Evolutionary conservation across 2,797 vertebrate species (phyloP).

Genomic region (Paratrypauchen microcephalus): DNA sequence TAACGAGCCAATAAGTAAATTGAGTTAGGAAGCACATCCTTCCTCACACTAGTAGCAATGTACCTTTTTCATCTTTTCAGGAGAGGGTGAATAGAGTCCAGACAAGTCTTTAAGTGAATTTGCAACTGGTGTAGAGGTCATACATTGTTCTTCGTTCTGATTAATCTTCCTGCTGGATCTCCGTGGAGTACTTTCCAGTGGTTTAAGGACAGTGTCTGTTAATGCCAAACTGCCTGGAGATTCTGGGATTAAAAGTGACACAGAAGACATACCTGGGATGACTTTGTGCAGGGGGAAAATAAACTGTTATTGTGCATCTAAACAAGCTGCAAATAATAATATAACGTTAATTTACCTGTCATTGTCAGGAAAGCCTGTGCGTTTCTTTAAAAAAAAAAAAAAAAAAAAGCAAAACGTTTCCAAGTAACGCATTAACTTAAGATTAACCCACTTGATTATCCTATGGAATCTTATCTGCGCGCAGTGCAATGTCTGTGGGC

Average conservation of each 20-base stretch:
- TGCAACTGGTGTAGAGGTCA: too few relatives aligned
- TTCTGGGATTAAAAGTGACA: too few relatives aligned
- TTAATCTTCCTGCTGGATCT: too few relatives aligned
- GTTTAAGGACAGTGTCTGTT: too few relatives aligned
- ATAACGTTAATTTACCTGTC: slow-evolving; percentile 5
- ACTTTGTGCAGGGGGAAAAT: too few relatives aligned
- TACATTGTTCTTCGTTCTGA: too few relatives aligned
- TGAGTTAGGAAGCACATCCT: too few relatives aligned
- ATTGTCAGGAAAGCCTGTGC: not conserved
- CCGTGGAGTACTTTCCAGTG: too few relatives aligned
- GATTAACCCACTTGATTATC: not conserved
- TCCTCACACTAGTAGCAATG: not conserved
- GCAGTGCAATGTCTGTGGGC: not conserved
- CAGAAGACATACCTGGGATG: too few relatives aligned
- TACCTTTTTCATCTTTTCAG: not conserved
- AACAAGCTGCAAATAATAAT: not conserved
- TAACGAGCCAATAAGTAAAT: too few relatives aligned
- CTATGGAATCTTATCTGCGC: not conserved
- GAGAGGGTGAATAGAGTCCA: not conserved
- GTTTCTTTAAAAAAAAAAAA: not conserved
- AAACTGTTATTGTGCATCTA: not conserved
- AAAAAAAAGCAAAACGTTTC: not conserved
- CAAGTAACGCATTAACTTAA: not conserved
- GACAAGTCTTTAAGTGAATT: too few relatives aligned
- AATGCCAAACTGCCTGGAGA: too few relatives aligned